Percentiles rank a stretch among this genome's conserved stretches.
Evolutionary conservation across 2,888 invertebrate species (phyloP).

Genomic region (Perizoma flavofasciatum): DNA sequence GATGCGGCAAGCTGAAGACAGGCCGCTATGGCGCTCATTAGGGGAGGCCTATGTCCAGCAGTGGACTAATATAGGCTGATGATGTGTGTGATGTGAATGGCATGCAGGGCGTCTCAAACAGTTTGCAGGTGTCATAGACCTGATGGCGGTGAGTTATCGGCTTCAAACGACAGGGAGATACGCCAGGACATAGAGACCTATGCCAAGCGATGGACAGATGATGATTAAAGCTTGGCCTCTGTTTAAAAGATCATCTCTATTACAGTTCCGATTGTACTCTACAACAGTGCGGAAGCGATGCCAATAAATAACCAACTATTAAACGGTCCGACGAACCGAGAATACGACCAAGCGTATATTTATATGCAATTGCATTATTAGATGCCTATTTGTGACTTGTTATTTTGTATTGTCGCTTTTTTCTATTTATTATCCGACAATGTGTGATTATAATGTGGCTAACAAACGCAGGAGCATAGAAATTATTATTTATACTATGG

Average conservation of each 20-base stretch:
- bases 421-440: constrained; percentile 81
- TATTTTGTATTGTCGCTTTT: constrained; percentile 80
- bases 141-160: too few species aligned
- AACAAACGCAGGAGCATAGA: constrained; percentile 61
- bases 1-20: too few species aligned
- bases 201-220: too few species aligned
- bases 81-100: too few species aligned
- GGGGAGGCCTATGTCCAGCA: too few species aligned
- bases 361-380: constrained; percentile 82
- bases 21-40: too few species aligned
- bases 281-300: constrained; percentile 56
- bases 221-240: neutral
- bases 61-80: too few species aligned
- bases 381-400: constrained; percentile 78
- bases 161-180: too few species aligned
- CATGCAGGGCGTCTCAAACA: too few species aligned
- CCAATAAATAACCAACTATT: constrained; percentile 72
- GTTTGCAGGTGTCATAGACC: too few species aligned
- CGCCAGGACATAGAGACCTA: too few species aligned
- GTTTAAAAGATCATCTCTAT: constrained; percentile 16
- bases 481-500: constrained; percentile 1
- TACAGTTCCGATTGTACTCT: constrained; percentile 18
- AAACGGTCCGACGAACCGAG: constrained; percentile 76
- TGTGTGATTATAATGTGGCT: constrained; percentile 80
- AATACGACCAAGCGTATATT: constrained; percentile 71